A percentile compares a stretch with the other conserved stretches of the same genome.
Evolutionary conservation across 1,140 invertebrate species (phyloP).

Genomic region (Nasonia longicornis): DNA sequence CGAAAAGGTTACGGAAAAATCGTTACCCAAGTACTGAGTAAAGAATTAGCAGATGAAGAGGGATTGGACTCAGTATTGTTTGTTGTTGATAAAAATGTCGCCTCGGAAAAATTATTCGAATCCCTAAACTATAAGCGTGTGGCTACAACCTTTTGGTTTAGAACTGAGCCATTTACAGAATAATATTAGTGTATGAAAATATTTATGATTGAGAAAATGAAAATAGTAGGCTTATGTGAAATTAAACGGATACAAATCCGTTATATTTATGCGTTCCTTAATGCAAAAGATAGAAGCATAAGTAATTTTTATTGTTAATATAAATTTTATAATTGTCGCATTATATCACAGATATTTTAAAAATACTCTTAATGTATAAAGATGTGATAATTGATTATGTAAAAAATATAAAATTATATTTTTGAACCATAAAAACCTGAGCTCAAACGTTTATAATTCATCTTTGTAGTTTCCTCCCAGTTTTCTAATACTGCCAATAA

Average conservation of each 20-base stretch:
- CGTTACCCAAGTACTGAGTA: not conserved
- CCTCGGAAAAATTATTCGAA: conserved; percentile 8
- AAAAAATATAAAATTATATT: not conserved
- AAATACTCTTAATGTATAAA: too few relatives aligned
- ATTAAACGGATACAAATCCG: too few relatives aligned
- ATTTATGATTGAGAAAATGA: too few relatives aligned
- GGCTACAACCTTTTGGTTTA: not conserved
- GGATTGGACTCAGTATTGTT: not conserved
- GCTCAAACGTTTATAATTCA: conserved; percentile 56
- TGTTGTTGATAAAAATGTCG: not conserved
- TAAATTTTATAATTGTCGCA: too few relatives aligned
- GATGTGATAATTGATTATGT: too few relatives aligned
- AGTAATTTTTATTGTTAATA: too few relatives aligned
- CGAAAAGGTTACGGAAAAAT: conserved; percentile 17
- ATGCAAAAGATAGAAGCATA: too few relatives aligned
- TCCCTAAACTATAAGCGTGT: conserved; percentile 7
- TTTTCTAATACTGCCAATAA: conserved; percentile 59
- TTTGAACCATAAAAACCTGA: not conserved
- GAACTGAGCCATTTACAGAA: not conserved
- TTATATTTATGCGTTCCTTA: too few relatives aligned
- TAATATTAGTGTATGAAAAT: not conserved
- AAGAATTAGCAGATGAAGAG: conserved; percentile 12
- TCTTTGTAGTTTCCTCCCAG: conserved; percentile 54
- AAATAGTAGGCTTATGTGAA: too few relatives aligned
- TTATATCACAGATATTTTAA: too few relatives aligned